Evolutionary conservation across 1,140 invertebrate species (phyloP).

Genomic region (Caenorhabditis remanei): DNA sequence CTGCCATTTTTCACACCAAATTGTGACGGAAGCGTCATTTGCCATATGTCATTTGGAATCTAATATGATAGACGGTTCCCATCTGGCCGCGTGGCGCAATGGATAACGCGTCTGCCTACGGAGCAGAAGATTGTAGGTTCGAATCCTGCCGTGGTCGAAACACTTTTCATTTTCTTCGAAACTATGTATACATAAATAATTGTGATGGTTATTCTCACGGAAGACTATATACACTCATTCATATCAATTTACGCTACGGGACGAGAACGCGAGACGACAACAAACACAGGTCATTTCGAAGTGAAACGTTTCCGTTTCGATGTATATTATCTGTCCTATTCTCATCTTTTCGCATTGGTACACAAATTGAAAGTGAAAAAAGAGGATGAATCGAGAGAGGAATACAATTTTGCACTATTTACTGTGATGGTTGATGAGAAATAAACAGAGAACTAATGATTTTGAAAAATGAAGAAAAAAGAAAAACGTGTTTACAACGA

Average conservation of each 20-base stretch:
- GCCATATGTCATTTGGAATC: background rate
- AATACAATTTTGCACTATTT: no score
- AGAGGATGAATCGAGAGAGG: background rate
- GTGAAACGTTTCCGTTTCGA: slow-evolving; percentile 15
- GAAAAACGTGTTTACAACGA: background rate
- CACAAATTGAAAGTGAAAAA: slow-evolving; percentile 12
- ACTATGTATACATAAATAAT: no score
- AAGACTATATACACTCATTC: background rate
- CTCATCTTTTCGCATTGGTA: slow-evolving; percentile 32
- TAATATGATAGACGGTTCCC: background rate
- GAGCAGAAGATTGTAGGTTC: background rate
- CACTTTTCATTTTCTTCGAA: no score
- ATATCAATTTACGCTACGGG: slow-evolving; percentile 40
- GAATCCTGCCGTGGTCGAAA: background rate
- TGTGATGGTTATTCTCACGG: background rate
- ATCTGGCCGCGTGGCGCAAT: slow-evolving; percentile 71
- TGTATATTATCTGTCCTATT: slow-evolving; percentile 20
- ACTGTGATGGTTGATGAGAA: background rate
- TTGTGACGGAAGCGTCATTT: background rate
- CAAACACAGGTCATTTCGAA: slow-evolving; percentile 49
- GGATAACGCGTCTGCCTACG: slow-evolving; percentile 75
- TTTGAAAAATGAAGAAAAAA: background rate
- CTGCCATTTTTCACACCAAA: slow-evolving; percentile 22
- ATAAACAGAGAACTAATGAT: background rate
- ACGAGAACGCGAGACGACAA: background rate